Base-by-base conservation (phyloP, 2,888 invertebrate genomes). In the Ophonus ardosiacus region DNA sequence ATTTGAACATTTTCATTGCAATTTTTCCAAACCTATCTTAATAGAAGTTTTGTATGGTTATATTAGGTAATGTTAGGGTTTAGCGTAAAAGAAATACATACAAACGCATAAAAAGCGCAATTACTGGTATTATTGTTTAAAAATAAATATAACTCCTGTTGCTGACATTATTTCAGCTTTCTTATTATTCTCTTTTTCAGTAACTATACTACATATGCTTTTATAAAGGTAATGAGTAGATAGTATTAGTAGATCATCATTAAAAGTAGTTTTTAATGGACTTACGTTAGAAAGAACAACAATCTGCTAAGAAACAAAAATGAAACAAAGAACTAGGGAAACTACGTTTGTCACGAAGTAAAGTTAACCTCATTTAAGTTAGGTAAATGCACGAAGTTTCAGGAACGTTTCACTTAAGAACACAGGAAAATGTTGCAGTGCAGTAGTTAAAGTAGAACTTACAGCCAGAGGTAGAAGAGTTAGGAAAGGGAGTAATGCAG, bases 361-460 rank as follows among this genome's bases (percentile, higher is more conserved):
- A 76, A 76, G 43, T 76, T 76, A 76, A 76, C 51, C 76, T 56
- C 24, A 76, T 76, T 76, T 76, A 76, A 76, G 43, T 76, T 76
- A 76, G 24, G 51, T 51, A 76, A 76, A 76, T 76, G 43, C 51
- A 51, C 0, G 76, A 76, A 76, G 13, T 56, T 74, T 76, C 43
- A 18, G 65, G 68, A 68, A 15, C 68, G 38, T 31, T 68, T 24
- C 63, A 24, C 18, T 21, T 68, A 68, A 68, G 68, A 38, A 68
- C 68, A 68, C 1, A 68, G 38, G 38, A 38, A 38, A 68, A 68
- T 38, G 68, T 38, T 38, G 68, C 38, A 63, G 24, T 38, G 68
- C 38, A 63, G 24, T 21, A 63, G 68, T 38, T 68, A 38, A 13
- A n/a, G 31, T 15, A 21, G 31, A 38, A 51, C 43, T 51, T 51